These are phyloP conservation scores for Eurypyga helias DNA, from an alignment of 2,113 vertebrate genomes.

Conservation along the genomic window DNA sequence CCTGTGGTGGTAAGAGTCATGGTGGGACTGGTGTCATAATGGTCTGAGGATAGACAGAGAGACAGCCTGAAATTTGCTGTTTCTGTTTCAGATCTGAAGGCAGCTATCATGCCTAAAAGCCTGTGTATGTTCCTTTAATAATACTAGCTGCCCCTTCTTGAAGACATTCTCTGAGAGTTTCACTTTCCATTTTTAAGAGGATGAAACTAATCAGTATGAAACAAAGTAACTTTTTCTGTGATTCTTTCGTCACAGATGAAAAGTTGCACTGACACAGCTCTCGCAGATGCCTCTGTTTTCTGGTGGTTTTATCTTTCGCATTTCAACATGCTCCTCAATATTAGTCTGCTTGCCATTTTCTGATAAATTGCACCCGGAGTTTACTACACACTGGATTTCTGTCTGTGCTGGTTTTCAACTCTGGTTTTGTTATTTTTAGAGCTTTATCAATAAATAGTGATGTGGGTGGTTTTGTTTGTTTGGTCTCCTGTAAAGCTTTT, in stretches of 20 bases:
- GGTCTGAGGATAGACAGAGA: not conserved
- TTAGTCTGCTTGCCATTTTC: not conserved
- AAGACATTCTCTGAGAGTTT: not conserved
- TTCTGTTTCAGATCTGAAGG: not conserved
- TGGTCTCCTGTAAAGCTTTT: not conserved
- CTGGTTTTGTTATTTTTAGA: slow-evolving; percentile 8
- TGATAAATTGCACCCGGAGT: not conserved
- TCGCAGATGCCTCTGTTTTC: not conserved
- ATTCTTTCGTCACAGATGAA: not conserved
- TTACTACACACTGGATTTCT: not conserved
- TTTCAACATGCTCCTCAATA: not conserved
- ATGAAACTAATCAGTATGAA: not conserved
- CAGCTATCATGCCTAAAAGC: not conserved
- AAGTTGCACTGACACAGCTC: not conserved
- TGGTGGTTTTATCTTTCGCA: not conserved
- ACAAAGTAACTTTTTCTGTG: not conserved
- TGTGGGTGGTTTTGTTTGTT: not conserved
- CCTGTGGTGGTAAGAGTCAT: not conserved
- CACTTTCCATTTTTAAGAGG: not conserved
- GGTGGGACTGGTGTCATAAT: not conserved
- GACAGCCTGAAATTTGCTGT: not conserved
- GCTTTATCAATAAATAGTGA: not conserved
- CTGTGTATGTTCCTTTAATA: not conserved
- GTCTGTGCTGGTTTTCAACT: not conserved
- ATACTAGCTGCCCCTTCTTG: not conserved